These are phyloP conservation scores for Vidua chalybeata DNA, from an alignment of 2,113 vertebrate genomes.

Conservation along the genomic window DNA sequence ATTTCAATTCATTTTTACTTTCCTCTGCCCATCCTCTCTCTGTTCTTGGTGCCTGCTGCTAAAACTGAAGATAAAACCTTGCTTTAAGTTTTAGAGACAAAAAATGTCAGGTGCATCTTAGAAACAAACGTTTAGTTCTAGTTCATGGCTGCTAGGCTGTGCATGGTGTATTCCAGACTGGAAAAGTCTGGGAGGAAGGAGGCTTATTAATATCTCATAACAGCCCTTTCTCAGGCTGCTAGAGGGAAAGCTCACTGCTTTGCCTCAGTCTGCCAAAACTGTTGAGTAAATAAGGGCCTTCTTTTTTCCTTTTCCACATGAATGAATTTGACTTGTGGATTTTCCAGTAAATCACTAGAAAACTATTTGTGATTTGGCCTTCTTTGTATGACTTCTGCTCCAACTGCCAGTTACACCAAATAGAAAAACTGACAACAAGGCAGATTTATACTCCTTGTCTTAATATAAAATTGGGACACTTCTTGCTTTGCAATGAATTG, in stretches of 20 bases:
- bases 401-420: background rate
- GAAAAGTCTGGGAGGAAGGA: background rate
- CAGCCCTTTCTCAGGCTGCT: background rate
- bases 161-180: background rate
- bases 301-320: background rate
- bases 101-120: background rate
- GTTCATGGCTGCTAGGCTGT: background rate
- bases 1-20: background rate
- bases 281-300: background rate
- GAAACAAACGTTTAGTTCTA: background rate
- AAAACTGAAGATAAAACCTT: background rate
- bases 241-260: background rate
- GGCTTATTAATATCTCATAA: background rate
- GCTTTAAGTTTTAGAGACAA: background rate
- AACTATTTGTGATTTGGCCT: slow-evolving; percentile 41
- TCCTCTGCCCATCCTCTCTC: background rate
- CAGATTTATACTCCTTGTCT: background rate
- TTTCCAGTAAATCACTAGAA: slow-evolving; percentile 41
- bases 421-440: slow-evolving; percentile 7
- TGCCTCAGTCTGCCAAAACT: background rate
- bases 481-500: background rate
- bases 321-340: background rate
- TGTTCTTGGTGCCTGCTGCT: background rate
- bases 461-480: background rate
- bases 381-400: background rate